Evolutionary conservation across 1,140 invertebrate genomes (phyloP), one percentile per base, ranked within the genome.

Genomic region (Coptotermes formosanus): DNA sequence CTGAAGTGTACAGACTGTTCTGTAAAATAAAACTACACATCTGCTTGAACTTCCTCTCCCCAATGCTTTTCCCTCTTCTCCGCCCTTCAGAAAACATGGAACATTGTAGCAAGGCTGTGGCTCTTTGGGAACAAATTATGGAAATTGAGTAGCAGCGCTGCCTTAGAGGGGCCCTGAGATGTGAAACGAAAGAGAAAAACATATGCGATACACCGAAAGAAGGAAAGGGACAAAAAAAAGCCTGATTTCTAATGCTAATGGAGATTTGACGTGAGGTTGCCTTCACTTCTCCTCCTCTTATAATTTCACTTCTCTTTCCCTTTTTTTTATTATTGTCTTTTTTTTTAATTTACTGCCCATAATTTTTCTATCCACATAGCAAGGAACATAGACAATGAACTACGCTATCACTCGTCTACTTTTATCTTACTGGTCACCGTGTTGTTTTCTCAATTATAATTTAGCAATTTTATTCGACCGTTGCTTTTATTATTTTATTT

Each of bases 81-180:
- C 64, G 25, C 25, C 64, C n/a, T 75, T 75, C 14, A 30, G 64
- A 75, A 30, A 75, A 75, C 64, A 75, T 75, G 64, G 64, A n/a
- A 75, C 64, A 75, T 75, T 75, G 64, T 75, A 75, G 64, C 64
- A 75, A 75, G 64, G 9, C 25, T n/a, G 64, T 30, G 64, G 25
- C 64, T 75, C 25, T 75, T 75, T 75, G 64, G 64, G 64, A n/a
- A 75, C 64, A 75, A 75, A 75, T 75, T 75, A 75, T 75, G 64
- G 64, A 75, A 75, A 75, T 75, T 75, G 64, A 30, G 64, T 75
- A 30, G 64, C 64, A 30, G n/a, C 25, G 25, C 64, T n/a, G 64
- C 64, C 64, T 75, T 30, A 75, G 64, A 75, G 64, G 64, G 64
- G 25, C 64, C 55, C 2, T 14, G n/a, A 75, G 64, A 55, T 55